Conservation (phyloP, 2,797 vertebrate genomes). For the Limnodromus scolopaceus region DNA sequence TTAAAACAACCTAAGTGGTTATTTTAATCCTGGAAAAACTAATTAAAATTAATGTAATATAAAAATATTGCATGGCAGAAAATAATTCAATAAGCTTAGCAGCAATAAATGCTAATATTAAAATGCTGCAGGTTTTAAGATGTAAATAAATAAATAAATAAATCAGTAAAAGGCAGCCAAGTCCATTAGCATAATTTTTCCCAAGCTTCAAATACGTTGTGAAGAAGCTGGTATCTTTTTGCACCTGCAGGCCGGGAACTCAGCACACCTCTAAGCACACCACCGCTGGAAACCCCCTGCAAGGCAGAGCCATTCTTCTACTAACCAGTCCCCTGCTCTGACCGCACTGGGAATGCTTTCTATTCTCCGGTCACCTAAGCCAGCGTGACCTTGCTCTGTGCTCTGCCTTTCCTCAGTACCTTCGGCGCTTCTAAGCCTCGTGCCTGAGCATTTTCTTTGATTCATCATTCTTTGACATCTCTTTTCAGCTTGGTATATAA, state of each 20-base stretch:
- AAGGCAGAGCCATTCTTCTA: neutral
- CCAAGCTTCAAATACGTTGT: neutral
- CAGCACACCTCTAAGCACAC: neutral
- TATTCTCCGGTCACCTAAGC: too few relatives aligned
- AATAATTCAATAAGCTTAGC: neutral
- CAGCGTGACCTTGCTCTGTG: neutral
- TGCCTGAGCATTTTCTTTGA: neutral
- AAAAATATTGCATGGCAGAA: neutral
- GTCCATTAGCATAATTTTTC: neutral
- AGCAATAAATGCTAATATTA: neutral
- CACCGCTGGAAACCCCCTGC: neutral
- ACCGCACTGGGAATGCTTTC: neutral
- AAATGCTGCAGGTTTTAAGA: neutral
- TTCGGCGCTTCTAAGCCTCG: neutral
- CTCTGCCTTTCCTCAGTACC: neutral
- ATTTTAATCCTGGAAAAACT: neutral
- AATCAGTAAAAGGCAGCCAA: neutral
- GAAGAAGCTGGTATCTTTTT: neutral
- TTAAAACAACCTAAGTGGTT: neutral
- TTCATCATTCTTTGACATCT: neutral
- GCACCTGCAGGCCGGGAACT: neutral
- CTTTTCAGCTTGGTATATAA: neutral
- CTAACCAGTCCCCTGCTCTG: neutral
- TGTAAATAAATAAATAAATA: neutral
- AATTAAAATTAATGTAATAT: neutral